Evolutionary conservation across 2,113 vertebrate genomes (phyloP), one percentile per base, ranked within the genome.

Genomic region (Carlito syrichta): DNA sequence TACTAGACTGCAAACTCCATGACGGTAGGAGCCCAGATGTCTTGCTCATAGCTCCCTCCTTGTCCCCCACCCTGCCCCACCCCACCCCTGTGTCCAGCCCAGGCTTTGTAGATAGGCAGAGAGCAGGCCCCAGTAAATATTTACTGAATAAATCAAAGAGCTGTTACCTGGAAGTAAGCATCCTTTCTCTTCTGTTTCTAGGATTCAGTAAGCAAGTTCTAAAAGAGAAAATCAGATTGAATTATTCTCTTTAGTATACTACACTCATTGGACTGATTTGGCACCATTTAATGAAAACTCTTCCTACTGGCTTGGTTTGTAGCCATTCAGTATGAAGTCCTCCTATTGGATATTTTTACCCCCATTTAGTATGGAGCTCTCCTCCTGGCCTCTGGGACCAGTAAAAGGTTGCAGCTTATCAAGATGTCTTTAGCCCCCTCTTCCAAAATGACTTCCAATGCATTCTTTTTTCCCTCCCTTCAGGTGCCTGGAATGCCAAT

Each of bases 321-420:
- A 12, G 8, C 12, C 23, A 20, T 43, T 85, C 13, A 71, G 68
- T 78, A 62, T 77, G 6, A 27, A 23, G 10, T 11, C 45, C 27
- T 84, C 17, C 43, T 84, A 71, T 40, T 93, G 78, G 91, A 45
- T 7, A 8, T 10, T 38, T 45, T 58, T 6, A 22, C 5, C 20
- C 45, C 23, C 50, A 9, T 77, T 92, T 50, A 79, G 35, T 87
- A 50, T 2, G 14, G 19, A 68, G 71, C 63, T n/a, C 48, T 89
- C 20, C 71, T 81, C n/a, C 83, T 74, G 74, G 76, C 16, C 12
- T 30, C 17, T 8, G 6, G 10, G 23, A 60, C 38, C 63, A 43
- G 25, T 20, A 8, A 1, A 22, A 5, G 1, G 45, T 38, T 45
- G 14, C 40, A 5, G 5, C 32, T 43, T 20, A 0, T n/a, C 5